Evolutionary conservation across 1,140 invertebrate species (phyloP).

Genomic region (Periplaneta americana): DNA sequence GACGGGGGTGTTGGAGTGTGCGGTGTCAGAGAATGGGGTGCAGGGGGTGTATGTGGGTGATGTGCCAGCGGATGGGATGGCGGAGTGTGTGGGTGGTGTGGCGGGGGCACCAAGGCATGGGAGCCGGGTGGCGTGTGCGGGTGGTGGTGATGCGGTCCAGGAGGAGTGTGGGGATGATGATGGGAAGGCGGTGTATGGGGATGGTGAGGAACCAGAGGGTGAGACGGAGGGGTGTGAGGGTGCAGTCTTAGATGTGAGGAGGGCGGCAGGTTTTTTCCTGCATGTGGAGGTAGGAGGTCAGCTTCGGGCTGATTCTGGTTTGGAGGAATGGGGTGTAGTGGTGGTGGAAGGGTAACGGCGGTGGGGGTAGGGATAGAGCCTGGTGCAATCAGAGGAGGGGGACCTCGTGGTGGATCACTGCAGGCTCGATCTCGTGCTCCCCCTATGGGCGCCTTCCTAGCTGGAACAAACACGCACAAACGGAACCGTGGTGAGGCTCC

Average conservation of each 20-base stretch:
- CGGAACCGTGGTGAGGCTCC: not conserved
- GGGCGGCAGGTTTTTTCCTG: not conserved
- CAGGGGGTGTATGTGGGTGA: constrained; percentile 1
- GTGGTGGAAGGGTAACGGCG: constrained; percentile 11
- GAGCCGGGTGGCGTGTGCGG: constrained; percentile 3
- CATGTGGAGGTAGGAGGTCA: constrained; percentile 11
- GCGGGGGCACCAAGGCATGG: not conserved
- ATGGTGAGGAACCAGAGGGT: not conserved
- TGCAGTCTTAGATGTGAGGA: not conserved
- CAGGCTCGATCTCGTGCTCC: constrained; percentile 6
- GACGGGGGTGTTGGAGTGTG: constrained; percentile 5
- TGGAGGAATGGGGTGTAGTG: constrained; percentile 10
- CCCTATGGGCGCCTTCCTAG: constrained; percentile 37
- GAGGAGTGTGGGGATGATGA: not conserved
- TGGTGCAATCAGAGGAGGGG: constrained; percentile 15
- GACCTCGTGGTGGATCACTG: constrained; percentile 3
- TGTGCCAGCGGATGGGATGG: constrained; percentile 7
- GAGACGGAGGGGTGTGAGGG: not conserved
- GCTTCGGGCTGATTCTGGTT: not conserved
- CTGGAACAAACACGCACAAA: constrained; percentile 38
- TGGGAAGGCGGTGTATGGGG: constrained; percentile 5
- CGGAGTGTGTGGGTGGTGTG: not conserved
- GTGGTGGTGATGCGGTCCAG: not conserved
- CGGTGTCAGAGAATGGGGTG: not conserved
- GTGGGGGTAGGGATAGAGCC: constrained; percentile 16